A percentile compares a stretch with the other conserved stretches of the same genome.
Conservation (phyloP, 2,888 invertebrate species). For the Andrena bucephala region DNA sequence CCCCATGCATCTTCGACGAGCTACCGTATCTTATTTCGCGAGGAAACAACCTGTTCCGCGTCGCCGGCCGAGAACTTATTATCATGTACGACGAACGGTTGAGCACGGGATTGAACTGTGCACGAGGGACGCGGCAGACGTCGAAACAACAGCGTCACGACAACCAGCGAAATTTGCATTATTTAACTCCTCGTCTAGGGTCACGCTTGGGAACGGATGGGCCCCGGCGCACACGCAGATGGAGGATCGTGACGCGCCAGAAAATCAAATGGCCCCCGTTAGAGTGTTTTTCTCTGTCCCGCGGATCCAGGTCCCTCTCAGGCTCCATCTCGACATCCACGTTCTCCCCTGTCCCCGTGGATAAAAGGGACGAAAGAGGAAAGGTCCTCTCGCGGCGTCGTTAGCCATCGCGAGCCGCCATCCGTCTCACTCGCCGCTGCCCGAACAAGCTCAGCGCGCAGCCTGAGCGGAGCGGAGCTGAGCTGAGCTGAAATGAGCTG, state of each 20-base stretch:
- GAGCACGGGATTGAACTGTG: conserved; percentile 11
- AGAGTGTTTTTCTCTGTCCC: conserved; percentile 65
- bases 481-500: conserved; percentile 8
- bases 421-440: conserved; percentile 60
- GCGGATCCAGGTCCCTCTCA: conserved; percentile 5
- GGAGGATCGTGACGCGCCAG: conserved; percentile 22
- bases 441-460: conserved; percentile 43
- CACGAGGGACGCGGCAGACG: neutral
- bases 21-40: neutral
- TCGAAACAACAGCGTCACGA: conserved; percentile 18
- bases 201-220: conserved; percentile 20
- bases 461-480: conserved; percentile 1
- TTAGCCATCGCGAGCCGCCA: conserved; percentile 44
- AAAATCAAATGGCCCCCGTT: conserved; percentile 72
- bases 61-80: conserved; percentile 7
- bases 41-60: neutral
- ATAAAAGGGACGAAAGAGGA: neutral
- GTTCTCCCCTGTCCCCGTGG: neutral
- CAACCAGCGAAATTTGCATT: conserved; percentile 29
- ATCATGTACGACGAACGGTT: neutral
- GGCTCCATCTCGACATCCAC: conserved; percentile 5
- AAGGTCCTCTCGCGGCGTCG: conserved; percentile 11
- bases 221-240: neutral
- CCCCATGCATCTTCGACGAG: neutral
- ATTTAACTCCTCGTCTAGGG: conserved; percentile 19